Conservation (phyloP, 1,140 invertebrate genomes). For the Bombus vancouverensis region DNA sequence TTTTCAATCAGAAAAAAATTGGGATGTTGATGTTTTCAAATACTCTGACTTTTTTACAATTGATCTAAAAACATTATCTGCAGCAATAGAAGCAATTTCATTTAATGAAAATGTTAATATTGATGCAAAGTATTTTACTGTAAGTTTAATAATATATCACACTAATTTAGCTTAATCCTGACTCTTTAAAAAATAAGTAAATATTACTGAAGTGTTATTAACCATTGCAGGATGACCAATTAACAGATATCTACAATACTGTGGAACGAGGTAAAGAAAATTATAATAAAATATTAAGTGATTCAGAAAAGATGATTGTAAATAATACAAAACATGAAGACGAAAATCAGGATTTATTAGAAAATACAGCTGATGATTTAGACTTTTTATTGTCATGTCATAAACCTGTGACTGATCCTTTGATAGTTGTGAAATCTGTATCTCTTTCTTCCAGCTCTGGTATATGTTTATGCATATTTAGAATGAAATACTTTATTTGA, state of each 20-base stretch:
- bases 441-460: slow-evolving; percentile 31
- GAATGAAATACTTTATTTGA: neutral
- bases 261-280: slow-evolving; percentile 60
- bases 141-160: slow-evolving; percentile 52
- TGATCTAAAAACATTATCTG: slow-evolving; percentile 66
- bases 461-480: slow-evolving; percentile 46
- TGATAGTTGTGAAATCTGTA: slow-evolving; percentile 19
- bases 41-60: slow-evolving; percentile 70
- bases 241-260: slow-evolving; percentile 66
- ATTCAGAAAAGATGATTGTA: slow-evolving; percentile 7
- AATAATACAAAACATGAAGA: slow-evolving; percentile 7
- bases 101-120: slow-evolving; percentile 67
- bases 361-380: slow-evolving; percentile 64
- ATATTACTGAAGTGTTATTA: slow-evolving; percentile 6
- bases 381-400: slow-evolving; percentile 74
- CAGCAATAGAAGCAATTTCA: slow-evolving; percentile 68
- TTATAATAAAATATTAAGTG: slow-evolving; percentile 46
- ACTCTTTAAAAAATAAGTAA: neutral
- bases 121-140: slow-evolving; percentile 68
- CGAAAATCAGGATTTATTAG: slow-evolving; percentile 32
- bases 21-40: slow-evolving; percentile 62
- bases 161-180: neutral
- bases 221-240: slow-evolving; percentile 67
- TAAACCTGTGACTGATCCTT: slow-evolving; percentile 62
- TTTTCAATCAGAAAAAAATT: slow-evolving; percentile 69